Percentiles rank a stretch among this genome's conserved stretches.
phyloP scores from a whole-genome alignment of 2,797 vertebrate species.

The Diceros bicornis region DNA sequence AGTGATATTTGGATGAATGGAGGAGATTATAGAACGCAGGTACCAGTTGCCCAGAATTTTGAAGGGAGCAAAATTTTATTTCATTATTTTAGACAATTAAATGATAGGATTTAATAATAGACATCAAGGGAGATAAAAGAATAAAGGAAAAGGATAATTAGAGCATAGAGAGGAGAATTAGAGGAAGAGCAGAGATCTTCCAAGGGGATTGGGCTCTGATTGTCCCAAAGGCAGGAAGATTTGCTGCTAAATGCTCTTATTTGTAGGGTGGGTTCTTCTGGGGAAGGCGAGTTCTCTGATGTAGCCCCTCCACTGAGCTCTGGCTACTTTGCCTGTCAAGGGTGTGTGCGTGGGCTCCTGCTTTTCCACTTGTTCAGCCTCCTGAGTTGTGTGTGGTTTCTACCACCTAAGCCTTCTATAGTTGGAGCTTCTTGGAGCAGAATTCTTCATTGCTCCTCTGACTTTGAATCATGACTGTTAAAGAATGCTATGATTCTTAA shows the following conservation, averaged over 20 bases:
- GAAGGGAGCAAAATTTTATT: background rate
- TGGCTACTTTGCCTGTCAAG: background rate
- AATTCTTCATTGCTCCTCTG: background rate
- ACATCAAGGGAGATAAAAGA: background rate
- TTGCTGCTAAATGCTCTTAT: background rate
- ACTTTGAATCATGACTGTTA: constrained; percentile 20
- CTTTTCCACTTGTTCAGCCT: background rate
- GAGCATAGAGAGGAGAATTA: background rate
- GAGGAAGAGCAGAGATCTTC: background rate
- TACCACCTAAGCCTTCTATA: background rate
- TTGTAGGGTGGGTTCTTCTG: background rate
- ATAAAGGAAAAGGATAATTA: constrained; percentile 9
- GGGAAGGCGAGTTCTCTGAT: background rate
- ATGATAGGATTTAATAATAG: background rate
- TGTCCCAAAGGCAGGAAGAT: background rate
- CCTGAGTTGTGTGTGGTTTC: background rate
- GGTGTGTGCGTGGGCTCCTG: background rate
- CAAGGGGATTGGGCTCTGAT: background rate
- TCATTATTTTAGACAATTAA: background rate
- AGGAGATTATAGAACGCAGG: background rate
- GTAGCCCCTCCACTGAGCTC: background rate
- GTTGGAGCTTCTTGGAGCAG: background rate
- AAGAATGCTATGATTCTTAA: constrained; percentile 10
- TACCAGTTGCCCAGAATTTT: background rate
- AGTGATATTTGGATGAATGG: background rate